phyloP scores from a whole-genome alignment of 2,113 vertebrate species.

The Phylloscopus trochilus region DNA sequence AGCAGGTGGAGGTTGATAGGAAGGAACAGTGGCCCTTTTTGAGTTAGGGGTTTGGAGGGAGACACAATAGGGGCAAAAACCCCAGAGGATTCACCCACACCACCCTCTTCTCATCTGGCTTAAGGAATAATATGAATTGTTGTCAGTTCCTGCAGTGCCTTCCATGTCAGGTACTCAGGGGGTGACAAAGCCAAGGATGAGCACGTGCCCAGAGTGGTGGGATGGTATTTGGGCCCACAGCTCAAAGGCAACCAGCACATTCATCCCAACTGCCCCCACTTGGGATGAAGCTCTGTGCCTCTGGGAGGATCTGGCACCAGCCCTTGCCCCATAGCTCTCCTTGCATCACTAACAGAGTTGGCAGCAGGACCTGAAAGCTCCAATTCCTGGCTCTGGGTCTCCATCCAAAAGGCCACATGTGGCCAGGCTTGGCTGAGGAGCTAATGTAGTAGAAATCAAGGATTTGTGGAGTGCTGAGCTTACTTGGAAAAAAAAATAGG shows the following conservation, averaged over 20 bases:
- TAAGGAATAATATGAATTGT: not conserved
- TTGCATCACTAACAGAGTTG: not conserved
- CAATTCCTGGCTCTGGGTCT: not conserved
- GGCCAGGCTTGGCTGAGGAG: not conserved
- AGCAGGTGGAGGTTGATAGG: accelerated
- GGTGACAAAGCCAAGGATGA: not conserved
- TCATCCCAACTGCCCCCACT: not conserved
- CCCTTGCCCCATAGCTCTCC: accelerated
- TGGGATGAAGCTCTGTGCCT: not conserved
- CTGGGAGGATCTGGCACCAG: not conserved
- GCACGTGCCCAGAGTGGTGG: not conserved
- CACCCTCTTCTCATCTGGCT: not conserved
- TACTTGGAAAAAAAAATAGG: not conserved
- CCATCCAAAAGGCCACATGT: constrained; percentile 4
- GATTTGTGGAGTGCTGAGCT: not conserved
- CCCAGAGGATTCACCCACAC: not conserved
- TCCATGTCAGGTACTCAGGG: not conserved
- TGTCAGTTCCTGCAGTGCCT: not conserved
- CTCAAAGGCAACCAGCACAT: not conserved
- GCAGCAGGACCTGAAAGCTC: not conserved
- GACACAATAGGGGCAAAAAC: not conserved
- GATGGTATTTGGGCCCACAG: not conserved
- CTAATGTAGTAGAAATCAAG: not conserved
- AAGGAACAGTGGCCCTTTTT: not conserved
- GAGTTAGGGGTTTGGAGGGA: not conserved